These are phyloP conservation scores for Tipula lateralis DNA, from an alignment of 2,888 invertebrate genomes.

Conservation along the genomic window DNA sequence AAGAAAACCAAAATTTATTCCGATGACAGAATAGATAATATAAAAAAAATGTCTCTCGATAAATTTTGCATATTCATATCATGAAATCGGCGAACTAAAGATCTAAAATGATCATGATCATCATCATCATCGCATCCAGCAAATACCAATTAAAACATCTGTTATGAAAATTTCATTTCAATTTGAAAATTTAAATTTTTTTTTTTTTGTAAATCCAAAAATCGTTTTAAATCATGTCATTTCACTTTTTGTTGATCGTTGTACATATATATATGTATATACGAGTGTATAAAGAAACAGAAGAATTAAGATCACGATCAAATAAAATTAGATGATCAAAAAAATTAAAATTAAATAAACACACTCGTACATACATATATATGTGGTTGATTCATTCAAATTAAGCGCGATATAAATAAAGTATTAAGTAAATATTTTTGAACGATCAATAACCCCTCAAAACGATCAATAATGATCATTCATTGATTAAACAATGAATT, in stretches of 20 bases:
- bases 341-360: constrained; percentile 2
- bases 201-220: background rate
- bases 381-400: constrained; percentile 24
- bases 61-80: background rate
- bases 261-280: background rate
- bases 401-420: background rate
- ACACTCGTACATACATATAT: too few species aligned
- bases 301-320: constrained; percentile 5
- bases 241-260: background rate
- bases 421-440: background rate
- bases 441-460: constrained; percentile 11
- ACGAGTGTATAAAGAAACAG: background rate
- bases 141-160: constrained; percentile 7
- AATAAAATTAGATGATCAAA: constrained; percentile 19
- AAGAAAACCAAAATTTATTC: background rate
- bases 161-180: constrained; percentile 3
- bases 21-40: constrained; percentile 19
- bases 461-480: background rate
- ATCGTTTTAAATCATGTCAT: constrained; percentile 9
- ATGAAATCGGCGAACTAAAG: background rate
- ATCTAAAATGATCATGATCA: background rate
- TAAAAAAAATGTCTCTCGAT: background rate
- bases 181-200: background rate
- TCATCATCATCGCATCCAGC: background rate
- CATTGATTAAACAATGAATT: constrained; percentile 19